Base-by-base conservation (phyloP, 2,888 invertebrate species). In the Thera britannica region DNA sequence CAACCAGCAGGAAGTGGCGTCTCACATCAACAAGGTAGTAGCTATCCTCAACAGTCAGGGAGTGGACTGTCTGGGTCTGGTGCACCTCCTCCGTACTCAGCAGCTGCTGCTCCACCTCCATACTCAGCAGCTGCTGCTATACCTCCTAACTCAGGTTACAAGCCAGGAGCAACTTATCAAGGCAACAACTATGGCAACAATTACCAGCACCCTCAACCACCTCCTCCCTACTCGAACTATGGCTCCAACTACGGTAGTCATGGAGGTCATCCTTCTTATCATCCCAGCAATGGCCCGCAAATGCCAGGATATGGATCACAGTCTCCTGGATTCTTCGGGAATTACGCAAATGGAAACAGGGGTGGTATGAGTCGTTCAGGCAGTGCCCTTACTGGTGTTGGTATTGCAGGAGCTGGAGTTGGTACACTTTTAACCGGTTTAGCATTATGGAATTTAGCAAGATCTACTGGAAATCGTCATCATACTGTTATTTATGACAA, bases 401-500 rank as follows among this genome's bases (percentile, higher is more conserved):
- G 93, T 3, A 89, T 93, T 57, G 93, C 92, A 4, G 93, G 92
- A 54, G 93, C 90, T 64, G 93, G 94, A 52, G 88, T 93, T 49
- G 94, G 94, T 51, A 93, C 93, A 5, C 84, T 94, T 58, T 77
- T 94, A 65, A 93, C 94, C 48, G 94, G 94, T 34, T 84, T 94
- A 75, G 94, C 94, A 36, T 80, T 94, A 38, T 94, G 94, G 94
- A 94, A 94, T 81, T 81, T 94, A 70, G 94, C 93, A 11, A 84
- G 94, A 51, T 93, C 94, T 11, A 93, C 93, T 12, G 90, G 91
- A 3, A 84, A 79, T 62, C 83, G 77, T 48, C 93, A 87, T 62
- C 91, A 94, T 70, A 92, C 94, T 11, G 92, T 94, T 11, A 86
- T 94, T 67, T 93, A 94, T 69, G 93, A 94, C 72, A 91, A 94